Percentiles rank a stretch among this genome's conserved stretches.
Conservation (phyloP, 2,797 vertebrate species). For the Liasis olivaceus region DNA sequence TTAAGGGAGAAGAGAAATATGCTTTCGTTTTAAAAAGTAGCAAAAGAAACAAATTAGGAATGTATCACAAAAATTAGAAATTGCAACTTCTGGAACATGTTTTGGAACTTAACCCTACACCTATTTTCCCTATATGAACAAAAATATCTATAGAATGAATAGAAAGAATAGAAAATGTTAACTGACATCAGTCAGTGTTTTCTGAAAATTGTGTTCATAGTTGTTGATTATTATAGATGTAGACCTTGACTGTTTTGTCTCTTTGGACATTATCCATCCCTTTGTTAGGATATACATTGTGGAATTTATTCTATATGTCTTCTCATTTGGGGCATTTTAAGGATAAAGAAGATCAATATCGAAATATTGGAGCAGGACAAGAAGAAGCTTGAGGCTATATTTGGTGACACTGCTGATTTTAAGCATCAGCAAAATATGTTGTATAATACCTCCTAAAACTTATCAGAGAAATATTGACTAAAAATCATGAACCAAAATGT, state of each 20-base stretch:
- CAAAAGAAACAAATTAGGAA: not conserved
- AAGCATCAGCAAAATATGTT: not conserved
- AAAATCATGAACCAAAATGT: not conserved
- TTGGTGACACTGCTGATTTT: not conserved
- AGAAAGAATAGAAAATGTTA: no score
- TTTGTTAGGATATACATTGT: not conserved
- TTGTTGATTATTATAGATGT: no score
- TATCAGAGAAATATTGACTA: not conserved
- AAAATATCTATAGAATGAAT: not conserved
- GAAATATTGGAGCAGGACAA: not conserved
- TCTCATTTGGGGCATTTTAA: not conserved
- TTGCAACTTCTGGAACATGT: not conserved
- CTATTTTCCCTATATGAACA: not conserved
- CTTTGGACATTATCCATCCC: not conserved
- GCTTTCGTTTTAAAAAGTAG: not conserved
- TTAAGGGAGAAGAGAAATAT: not conserved
- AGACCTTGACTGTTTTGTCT: no score
- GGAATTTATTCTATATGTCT: not conserved
- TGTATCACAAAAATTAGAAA: not conserved
- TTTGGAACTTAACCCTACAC: not conserved
- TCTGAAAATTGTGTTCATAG: no score
- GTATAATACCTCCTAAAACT: not conserved
- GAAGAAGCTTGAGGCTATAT: not conserved
- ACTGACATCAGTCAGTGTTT: no score
- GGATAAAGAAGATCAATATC: not conserved